Evolutionary conservation across 1,140 invertebrate species (phyloP), one percentile per base, ranked within the genome.

Genomic region (Brachionus calyciflorus): DNA sequence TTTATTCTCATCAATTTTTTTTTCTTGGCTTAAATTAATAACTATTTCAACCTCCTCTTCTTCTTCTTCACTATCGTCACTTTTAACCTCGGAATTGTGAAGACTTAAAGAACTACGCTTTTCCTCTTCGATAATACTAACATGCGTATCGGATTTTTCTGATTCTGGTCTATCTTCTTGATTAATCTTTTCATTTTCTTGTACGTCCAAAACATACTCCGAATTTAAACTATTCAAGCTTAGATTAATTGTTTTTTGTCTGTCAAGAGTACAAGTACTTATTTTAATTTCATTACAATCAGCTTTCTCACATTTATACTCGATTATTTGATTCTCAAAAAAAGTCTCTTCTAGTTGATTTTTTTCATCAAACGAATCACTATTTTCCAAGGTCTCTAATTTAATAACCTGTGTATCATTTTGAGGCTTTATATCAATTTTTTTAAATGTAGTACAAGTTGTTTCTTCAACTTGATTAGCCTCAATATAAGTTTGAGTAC

Each of bases 31-130:
- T n/a, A 73, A 73, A 40, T 73, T 19, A 14, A 73, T 73, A 26
- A 73, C 9, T 40, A 73, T 73, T 41, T 73, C 69, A 41, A 73
- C 46, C 51, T 73, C 69, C 30, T 73, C 69, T 24, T 19, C 19
- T 57, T 57, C 53, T 3, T 17, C 21, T 21, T 55, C 69, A 40
- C 46, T 51, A 5, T 73, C 44, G n/a, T 48, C 46, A 40, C 51
- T 73, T 7, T 73, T 70, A 4, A 6, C 21, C n/a, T 28, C 57
- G n/a, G 57, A 63, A 37, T 55, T 55, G 14, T 60, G 55, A 6
- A 60, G 1, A 19, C 55, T 60, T 9, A 37, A 12, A 4, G 55
- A 60, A 17, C 55, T 60, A 17, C 33, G 28, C n/a, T 60, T 55
- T 24, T 55, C n/a, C 46, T 55, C 60, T 60, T 33, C 26, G 5